Conservation (phyloP, 92 coral and sea anemone species). For the Epizoanthus illoricatus region DNA sequence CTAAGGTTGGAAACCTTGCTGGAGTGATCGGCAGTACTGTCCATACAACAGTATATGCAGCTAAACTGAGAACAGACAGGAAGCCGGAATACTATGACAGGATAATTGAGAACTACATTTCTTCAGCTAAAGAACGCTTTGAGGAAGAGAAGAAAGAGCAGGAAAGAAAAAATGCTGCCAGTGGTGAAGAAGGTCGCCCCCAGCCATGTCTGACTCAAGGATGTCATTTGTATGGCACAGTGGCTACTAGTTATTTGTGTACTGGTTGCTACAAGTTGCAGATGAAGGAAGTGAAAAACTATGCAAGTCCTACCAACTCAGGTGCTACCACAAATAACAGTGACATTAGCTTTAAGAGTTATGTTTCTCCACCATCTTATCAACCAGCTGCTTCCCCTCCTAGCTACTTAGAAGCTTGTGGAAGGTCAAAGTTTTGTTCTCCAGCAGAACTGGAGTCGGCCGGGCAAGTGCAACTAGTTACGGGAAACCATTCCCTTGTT, state of each 20-base stretch:
- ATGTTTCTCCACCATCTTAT: constrained; percentile 57
- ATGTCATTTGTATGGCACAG: constrained; percentile 83
- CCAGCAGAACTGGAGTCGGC: not conserved
- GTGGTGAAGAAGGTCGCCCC: constrained; percentile 37
- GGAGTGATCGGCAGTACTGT: constrained; percentile 60
- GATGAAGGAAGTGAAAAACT: constrained; percentile 69
- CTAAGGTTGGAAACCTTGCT: constrained; percentile 77
- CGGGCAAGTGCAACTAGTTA: not conserved
- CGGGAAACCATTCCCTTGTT: not conserved
- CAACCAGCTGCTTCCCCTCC: constrained; percentile 55
- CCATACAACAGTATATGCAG: constrained; percentile 70
- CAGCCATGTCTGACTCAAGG: constrained; percentile 83
- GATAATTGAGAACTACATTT: constrained; percentile 79
- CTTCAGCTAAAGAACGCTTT: constrained; percentile 79
- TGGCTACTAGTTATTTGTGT: constrained; percentile 86
- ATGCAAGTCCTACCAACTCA: constrained; percentile 1
- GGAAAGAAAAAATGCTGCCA: constrained; percentile 6
- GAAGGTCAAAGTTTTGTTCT: not conserved
- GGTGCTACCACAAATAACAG: not conserved
- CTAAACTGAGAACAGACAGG: constrained; percentile 72
- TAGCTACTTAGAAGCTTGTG: constrained; percentile 46
- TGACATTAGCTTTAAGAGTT: constrained; percentile 25
- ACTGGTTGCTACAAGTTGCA: constrained; percentile 86
- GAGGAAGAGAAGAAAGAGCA: constrained; percentile 73
- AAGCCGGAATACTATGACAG: constrained; percentile 87